Conservation (phyloP, 1,140 invertebrate species). For the Campoletis sonorensis region DNA sequence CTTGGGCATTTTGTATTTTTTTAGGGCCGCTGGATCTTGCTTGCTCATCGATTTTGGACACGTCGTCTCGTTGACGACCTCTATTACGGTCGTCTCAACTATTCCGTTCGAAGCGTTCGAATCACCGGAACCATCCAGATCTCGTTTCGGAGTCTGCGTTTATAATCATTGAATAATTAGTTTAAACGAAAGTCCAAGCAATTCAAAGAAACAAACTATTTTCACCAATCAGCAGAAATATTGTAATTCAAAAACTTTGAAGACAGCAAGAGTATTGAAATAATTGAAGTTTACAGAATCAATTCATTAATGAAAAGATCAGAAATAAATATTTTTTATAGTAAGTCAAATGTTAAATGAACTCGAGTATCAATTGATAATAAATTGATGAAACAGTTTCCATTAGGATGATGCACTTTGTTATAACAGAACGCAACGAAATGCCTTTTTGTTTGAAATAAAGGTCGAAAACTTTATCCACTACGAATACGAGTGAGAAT, state of each 20-base stretch:
- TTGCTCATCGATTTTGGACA: conserved; percentile 58
- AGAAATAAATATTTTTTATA: no score
- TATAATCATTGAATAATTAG: neutral
- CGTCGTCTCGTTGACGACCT: conserved; percentile 70
- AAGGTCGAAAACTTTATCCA: no score
- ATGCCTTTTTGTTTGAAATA: no score
- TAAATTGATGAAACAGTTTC: neutral
- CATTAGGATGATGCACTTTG: no score
- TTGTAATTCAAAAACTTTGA: no score
- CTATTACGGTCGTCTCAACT: conserved; percentile 69
- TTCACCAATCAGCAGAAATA: no score
- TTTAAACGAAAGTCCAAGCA: neutral
- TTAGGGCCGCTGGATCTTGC: conserved; percentile 71
- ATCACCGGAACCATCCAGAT: conserved; percentile 58
- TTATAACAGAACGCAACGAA: no score
- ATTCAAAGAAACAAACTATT: neutral
- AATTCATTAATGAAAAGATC: no score
- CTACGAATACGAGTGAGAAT: no score
- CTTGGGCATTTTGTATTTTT: conserved; percentile 87
- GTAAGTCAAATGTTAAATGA: neutral
- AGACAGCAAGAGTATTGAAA: no score
- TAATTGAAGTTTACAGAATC: no score
- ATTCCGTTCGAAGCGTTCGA: conserved; percentile 54
- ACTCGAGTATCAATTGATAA: neutral
- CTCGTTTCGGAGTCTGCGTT: conserved; percentile 46